Conservation (phyloP, 2,888 invertebrate genomes). For the Pherbina coryleti region DNA sequence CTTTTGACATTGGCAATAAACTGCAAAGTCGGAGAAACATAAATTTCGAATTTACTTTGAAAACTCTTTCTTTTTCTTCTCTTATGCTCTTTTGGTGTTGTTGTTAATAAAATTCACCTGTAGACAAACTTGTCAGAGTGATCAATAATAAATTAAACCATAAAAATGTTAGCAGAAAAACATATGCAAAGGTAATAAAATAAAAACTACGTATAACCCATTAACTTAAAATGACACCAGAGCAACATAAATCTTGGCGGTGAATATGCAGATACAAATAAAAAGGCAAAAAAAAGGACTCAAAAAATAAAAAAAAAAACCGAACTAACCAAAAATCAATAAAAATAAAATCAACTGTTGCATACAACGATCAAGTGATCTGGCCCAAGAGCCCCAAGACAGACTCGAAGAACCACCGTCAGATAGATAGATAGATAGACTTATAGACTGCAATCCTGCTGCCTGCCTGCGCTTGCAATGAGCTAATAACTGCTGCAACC, state of each 20-base stretch:
- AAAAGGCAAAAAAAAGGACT: neutral
- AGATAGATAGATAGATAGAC: neutral
- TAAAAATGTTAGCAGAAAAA: slow-evolving; percentile 31
- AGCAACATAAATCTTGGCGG: slow-evolving; percentile 60
- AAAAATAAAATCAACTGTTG: neutral
- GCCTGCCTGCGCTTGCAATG: too few species aligned
- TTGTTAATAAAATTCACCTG: slow-evolving; percentile 44
- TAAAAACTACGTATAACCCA: slow-evolving; percentile 57
- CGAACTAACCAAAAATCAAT: neutral
- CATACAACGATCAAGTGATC: neutral
- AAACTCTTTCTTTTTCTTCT: neutral
- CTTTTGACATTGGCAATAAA: slow-evolving; percentile 34
- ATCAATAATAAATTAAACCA: slow-evolving; percentile 50
- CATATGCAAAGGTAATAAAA: slow-evolving; percentile 50
- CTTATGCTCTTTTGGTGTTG: neutral
- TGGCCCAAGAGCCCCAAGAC: neutral
- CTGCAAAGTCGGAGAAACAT: slow-evolving; percentile 12
- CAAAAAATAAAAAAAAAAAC: neutral
- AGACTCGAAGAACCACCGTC: neutral
- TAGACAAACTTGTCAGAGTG: slow-evolving; percentile 45
- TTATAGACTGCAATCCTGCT: neutral
- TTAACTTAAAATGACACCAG: slow-evolving; percentile 65
- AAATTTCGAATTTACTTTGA: slow-evolving; percentile 35
- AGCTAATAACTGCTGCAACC: neutral
- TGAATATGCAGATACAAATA: slow-evolving; percentile 28